Evolutionary conservation across 2,797 vertebrate genomes (phyloP), one percentile per base, ranked within the genome.

Genomic region (Alosa sapidissima): DNA sequence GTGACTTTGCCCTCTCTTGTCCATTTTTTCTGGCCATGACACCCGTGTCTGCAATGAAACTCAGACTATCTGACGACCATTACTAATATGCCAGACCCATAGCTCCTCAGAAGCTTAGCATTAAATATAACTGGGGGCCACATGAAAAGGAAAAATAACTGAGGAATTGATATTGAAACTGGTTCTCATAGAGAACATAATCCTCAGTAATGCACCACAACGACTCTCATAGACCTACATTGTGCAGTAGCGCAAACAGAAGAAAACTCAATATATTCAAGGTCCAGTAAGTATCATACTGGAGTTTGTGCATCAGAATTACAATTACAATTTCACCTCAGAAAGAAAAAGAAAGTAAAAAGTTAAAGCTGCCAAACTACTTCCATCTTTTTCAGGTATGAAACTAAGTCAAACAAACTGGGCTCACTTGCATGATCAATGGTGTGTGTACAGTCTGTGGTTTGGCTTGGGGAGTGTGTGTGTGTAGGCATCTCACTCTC

Each of bases 361-460:
- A 7, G 24, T 33, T 13, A 65, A 68, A 68, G 62, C 62, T 28
- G 24, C 62, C 62, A 68, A 21, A 24, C 28, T 68, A 33, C 28
- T 68, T 33, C 28, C 62, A 33, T 10, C n/a, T 65, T 65, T 65
- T 0, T 6, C 62, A 47, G 41, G 36, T 47, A 45, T 75, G 13
- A 19, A 75, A 45, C 33, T 45, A 21, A 45, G 16, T 72, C 36
- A 47, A 78, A 47, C 36, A 36, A 45, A 75, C 68, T 16, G 36
- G 5, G 16, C 72, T 21, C 1, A 5, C 36, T 19, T 41, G 16
- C 10, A 41, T 19, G 14, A 78, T 78, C 16, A 41, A 78, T 21
- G 72, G 72, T 47, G 21, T 78, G 41, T 78, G 72, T 78, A 78
- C 36, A 78, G 36, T 47, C 36, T 78, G 72, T 45, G 41, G 28